phyloP scores from a whole-genome alignment of 2,888 invertebrate genomes.

The Drosophila bunnanda region DNA sequence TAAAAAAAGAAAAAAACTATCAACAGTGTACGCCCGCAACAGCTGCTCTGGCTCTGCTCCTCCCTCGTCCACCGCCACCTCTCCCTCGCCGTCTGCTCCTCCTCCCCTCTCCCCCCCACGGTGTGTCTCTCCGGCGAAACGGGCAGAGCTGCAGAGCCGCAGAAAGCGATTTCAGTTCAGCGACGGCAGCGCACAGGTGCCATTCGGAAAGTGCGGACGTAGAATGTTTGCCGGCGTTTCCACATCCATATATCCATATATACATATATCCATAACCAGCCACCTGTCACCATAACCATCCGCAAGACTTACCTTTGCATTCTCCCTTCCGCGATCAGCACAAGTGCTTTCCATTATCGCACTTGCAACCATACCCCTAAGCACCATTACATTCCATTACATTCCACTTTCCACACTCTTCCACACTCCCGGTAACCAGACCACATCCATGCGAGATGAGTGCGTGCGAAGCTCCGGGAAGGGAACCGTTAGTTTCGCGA shows the following conservation, averaged over 20 bases:
- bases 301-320: not conserved
- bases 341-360: not conserved
- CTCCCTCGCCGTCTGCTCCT: not conserved
- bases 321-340: not conserved
- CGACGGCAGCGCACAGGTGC: slow-evolving; percentile 79
- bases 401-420: not conserved
- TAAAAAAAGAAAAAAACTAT: slow-evolving; percentile 27
- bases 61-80: not conserved
- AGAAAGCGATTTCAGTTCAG: slow-evolving; percentile 60
- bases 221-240: slow-evolving; percentile 37
- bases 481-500: slow-evolving; percentile 55
- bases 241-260: slow-evolving; percentile 9
- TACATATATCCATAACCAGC: not conserved
- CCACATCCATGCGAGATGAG: slow-evolving; percentile 36
- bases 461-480: slow-evolving; percentile 49
- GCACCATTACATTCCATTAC: not conserved
- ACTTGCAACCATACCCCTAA: not conserved
- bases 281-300: not conserved
- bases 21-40: slow-evolving; percentile 41
- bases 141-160: slow-evolving; percentile 40
- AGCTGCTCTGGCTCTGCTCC: slow-evolving; percentile 19
- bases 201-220: slow-evolving; percentile 77
- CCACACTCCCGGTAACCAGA: not conserved
- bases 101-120: not conserved
- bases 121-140: slow-evolving; percentile 13